Evolutionary conservation across 1,140 invertebrate species (phyloP), one percentile per base, ranked within the genome.

Genomic region (Drosophila willistoni): DNA sequence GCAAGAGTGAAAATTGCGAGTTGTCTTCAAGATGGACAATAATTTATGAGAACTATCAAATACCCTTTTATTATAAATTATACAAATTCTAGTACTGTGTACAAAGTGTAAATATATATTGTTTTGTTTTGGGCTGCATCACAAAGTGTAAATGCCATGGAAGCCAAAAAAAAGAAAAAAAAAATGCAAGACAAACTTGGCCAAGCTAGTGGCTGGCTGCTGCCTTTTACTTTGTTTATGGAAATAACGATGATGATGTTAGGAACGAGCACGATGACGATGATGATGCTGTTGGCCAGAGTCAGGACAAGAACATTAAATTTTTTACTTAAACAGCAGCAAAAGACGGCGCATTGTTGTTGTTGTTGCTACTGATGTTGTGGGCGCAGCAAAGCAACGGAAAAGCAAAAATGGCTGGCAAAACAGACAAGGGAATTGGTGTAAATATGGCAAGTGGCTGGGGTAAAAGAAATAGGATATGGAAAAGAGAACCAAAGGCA

Each of bases 391-490:
- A 84, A 72, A 63, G 66, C 71, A 77, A 68, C 65, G 60, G 64
- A 55, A 78, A 64, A 64, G 71, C 73, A 84, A 61, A 83, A 84
- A 79, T 83, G 70, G 73, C 71, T 80, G 68, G 77, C 59, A 42
- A 60, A 55, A 70, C 81, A 81, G 78, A 85, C 82, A 76, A 82
- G 83, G 82, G 82, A 86, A 86, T 86, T 87, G 83, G 79, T 86
- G 82, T 87, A 87, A 79, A 86, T 87, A 86, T 82, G 82, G 82
- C 79, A 87, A 86, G 83, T 86, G 79, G 82, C 83, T 79, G 71
- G 61, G 44, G 62, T 19, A 56, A 57, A 29, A 60, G 61, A 41
- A 57, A 33, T 22, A 10, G 29, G 6, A 56, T 22, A 34, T 41
- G 29, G 14, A 29, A 29, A 29, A 29, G 29, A 7, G 29, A 29